A percentile compares a stretch with the other conserved stretches of the same genome.
phyloP scores from a whole-genome alignment of 1,140 invertebrate species.

The Micrasema longulum region DNA sequence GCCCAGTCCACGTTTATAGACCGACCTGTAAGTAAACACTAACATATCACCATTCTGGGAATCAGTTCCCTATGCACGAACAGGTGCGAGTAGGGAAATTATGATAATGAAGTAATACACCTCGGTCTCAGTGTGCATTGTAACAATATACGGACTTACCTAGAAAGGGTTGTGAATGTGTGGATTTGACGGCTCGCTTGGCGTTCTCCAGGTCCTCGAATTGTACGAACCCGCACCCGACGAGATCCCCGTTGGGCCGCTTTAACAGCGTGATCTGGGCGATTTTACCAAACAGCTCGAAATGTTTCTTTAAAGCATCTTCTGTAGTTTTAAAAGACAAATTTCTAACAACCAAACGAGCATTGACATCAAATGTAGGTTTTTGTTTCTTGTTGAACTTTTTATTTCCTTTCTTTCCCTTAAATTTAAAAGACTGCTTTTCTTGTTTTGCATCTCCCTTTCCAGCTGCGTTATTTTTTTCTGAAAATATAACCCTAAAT shows the following conservation, averaged over 20 bases:
- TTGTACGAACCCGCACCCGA: slow-evolving; percentile 79
- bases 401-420: slow-evolving; percentile 33
- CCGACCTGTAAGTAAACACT: slow-evolving; percentile 42
- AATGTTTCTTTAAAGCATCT: slow-evolving; percentile 70
- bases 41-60: too few relatives aligned
- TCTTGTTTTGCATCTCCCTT: slow-evolving; percentile 25
- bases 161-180: slow-evolving; percentile 49
- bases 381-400: slow-evolving; percentile 39
- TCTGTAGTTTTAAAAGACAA: slow-evolving; percentile 71
- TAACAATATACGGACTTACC: slow-evolving; percentile 32
- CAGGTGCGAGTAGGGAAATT: not conserved
- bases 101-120: not conserved
- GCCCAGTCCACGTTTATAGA: slow-evolving; percentile 45
- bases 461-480: slow-evolving; percentile 29
- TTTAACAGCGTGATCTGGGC: slow-evolving; percentile 74
- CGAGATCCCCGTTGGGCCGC: slow-evolving; percentile 73
- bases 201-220: slow-evolving; percentile 46
- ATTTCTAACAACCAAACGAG: slow-evolving; percentile 61
- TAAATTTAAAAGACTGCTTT: slow-evolving; percentile 41
- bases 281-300: slow-evolving; percentile 73
- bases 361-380: slow-evolving; percentile 48
- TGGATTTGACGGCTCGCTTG: slow-evolving; percentile 36
- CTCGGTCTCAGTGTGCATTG: not conserved
- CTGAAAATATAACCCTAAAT: too few relatives aligned
- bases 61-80: too few relatives aligned